Evolutionary conservation across 2,888 invertebrate genomes (phyloP), one percentile per base, ranked within the genome.

Genomic region (Leptothorax acervorum): DNA sequence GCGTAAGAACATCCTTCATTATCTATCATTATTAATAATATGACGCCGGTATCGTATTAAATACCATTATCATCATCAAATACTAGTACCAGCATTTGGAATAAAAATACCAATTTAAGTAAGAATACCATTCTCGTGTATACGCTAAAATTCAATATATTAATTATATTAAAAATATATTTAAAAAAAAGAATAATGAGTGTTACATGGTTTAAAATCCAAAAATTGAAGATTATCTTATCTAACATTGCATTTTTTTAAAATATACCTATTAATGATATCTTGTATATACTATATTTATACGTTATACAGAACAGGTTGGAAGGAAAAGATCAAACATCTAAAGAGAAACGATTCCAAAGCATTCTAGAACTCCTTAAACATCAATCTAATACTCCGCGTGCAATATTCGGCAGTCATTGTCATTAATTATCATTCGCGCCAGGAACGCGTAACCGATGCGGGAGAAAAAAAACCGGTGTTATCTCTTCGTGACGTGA

Each of bases 1-100:
- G 15, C 55, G 15, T 28, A 73, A 78, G 5, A 79, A 81, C 35
- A 57, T 71, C 6, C n/a, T 81, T 73, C 71, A 70, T 60, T 79
- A 79, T 57, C 57, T 18, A 28, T 68, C 18, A 48, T 48, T 73
- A 39, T 68, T 23, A 73, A 60, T 39, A 18, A 55, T 35, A 6
- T 28, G n/a, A 39, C 39, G 42, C 15, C 35, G 15, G 12, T 79
- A 71, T 55, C 23, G 12, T 9, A 28, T 42, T 51, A 68, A 68
- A 31, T 55, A 55, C 1, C 53, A 51, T 48, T 39, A 35, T 66
- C 11, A 18, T 28, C 39, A 18, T 53, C 15, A 53, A 42, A 66
- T 18, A 66, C 2, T 5, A 42, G 2, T 57, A 57, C 5, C 3
- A 31, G 15, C 3, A 55, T 31, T 55, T n/a, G 9, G 18, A 53